Percentiles rank a stretch among this genome's conserved stretches.
These are phyloP conservation scores for Gavialis gangeticus DNA, from an alignment of 2,113 vertebrate species.

Conservation along the genomic window DNA sequence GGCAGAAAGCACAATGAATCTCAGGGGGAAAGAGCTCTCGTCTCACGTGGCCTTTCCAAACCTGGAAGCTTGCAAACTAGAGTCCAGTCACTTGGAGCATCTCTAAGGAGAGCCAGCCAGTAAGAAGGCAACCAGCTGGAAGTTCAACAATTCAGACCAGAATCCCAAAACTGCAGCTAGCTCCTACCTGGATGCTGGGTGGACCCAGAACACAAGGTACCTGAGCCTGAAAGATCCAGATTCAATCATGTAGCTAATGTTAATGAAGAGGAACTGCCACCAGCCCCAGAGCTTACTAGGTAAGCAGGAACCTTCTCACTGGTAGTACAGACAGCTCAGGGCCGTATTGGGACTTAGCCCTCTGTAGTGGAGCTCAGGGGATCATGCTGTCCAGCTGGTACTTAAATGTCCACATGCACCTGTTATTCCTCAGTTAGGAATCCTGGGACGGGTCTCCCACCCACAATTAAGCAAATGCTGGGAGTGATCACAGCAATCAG, in stretches of 20 bases:
- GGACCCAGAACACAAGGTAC: neutral
- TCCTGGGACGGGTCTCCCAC: neutral
- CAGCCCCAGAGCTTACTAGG: neutral
- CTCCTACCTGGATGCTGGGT: neutral
- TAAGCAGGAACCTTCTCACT: neutral
- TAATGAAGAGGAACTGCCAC: neutral
- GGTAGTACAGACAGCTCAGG: neutral
- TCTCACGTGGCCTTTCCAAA: too few species aligned
- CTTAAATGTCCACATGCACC: neutral
- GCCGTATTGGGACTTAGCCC: neutral
- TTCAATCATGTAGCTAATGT: neutral
- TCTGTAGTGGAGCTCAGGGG: neutral
- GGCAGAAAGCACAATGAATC: too few species aligned
- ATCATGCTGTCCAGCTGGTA: neutral
- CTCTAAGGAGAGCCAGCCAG: too few species aligned
- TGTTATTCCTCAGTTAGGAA: neutral
- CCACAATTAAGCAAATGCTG: neutral
- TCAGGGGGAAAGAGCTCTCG: too few species aligned
- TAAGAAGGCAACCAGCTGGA: neutral
- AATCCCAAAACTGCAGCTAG: neutral
- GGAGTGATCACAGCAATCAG: too few species aligned
- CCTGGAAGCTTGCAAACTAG: too few species aligned
- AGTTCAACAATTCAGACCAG: neutral
- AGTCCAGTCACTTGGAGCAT: too few species aligned
- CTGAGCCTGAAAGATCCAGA: neutral